Evolutionary conservation across 2,113 vertebrate species (phyloP).

Genomic region (Myotis brandtii): DNA sequence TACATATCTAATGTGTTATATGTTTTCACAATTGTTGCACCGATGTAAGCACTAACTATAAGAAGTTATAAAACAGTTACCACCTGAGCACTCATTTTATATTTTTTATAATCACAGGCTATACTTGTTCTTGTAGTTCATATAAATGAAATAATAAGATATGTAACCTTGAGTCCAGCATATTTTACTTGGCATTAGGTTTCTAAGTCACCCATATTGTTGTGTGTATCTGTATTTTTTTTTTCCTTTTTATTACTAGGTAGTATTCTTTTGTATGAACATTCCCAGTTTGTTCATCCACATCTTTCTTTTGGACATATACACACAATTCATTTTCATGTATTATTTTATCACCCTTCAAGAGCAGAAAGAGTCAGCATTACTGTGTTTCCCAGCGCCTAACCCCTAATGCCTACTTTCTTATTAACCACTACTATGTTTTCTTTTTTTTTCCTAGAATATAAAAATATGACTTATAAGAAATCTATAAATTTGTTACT

Average conservation of each 20-base stretch:
- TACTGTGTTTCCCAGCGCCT: neutral
- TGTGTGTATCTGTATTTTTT: neutral
- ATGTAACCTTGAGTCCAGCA: neutral
- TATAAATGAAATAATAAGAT: neutral
- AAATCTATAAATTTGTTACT: neutral
- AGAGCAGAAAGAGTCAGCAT: neutral
- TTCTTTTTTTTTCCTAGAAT: neutral
- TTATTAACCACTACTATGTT: neutral
- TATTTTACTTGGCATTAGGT: neutral
- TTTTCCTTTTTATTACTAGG: neutral
- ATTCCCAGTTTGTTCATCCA: neutral
- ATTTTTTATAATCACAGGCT: neutral
- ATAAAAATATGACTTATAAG: neutral
- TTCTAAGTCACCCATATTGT: neutral
- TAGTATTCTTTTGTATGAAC: neutral
- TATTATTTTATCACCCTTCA: neutral
- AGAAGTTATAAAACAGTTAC: neutral
- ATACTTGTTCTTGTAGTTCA: neutral
- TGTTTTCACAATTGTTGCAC: neutral
- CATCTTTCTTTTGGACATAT: neutral
- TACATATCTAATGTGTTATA: neutral
- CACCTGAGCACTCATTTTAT: neutral
- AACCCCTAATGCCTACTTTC: neutral
- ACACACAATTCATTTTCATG: neutral
- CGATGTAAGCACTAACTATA: neutral